phyloP scores from a whole-genome alignment of 2,113 vertebrate species.

The Gymnocephalus cernua region DNA sequence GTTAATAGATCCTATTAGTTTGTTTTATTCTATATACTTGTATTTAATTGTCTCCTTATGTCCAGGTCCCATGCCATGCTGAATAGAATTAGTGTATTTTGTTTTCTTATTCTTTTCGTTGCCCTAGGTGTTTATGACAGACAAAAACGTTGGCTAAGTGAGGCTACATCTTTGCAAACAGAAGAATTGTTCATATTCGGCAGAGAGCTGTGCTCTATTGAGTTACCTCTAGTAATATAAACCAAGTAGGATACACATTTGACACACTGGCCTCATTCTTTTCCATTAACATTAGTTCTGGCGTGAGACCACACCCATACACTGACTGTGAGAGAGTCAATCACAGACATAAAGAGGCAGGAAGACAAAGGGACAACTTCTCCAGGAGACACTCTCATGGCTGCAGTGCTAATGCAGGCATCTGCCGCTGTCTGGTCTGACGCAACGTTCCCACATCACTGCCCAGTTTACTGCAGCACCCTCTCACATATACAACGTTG shows the following conservation, averaged over 20 bases:
- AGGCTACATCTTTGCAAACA: too few relatives aligned
- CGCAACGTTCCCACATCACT: constrained; percentile 75
- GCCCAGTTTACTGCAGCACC: constrained; percentile 68
- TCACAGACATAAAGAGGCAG: constrained; percentile 79
- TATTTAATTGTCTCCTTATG: background rate
- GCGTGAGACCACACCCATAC: constrained; percentile 15
- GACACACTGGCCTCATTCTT: constrained; percentile 1
- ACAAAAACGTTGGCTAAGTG: too few relatives aligned
- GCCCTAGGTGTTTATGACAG: too few relatives aligned
- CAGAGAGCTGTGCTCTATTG: background rate
- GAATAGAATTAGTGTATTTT: background rate
- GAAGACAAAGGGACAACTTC: constrained; percentile 88
- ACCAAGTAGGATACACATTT: constrained; percentile 10
- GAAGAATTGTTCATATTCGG: constrained; percentile 1
- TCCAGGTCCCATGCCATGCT: too few relatives aligned
- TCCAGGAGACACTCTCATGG: constrained; percentile 87
- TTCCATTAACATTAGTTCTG: constrained; percentile 1
- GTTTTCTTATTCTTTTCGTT: background rate
- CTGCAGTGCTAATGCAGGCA: constrained; percentile 94
- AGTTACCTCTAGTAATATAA: background rate
- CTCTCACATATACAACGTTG: constrained; percentile 82
- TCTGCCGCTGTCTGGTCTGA: constrained; percentile 90
- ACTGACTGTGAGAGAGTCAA: constrained; percentile 60
- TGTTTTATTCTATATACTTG: background rate
- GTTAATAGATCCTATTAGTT: background rate